Evolutionary conservation across 2,113 vertebrate species (phyloP).

Genomic region (Maccullochella peelii): DNA sequence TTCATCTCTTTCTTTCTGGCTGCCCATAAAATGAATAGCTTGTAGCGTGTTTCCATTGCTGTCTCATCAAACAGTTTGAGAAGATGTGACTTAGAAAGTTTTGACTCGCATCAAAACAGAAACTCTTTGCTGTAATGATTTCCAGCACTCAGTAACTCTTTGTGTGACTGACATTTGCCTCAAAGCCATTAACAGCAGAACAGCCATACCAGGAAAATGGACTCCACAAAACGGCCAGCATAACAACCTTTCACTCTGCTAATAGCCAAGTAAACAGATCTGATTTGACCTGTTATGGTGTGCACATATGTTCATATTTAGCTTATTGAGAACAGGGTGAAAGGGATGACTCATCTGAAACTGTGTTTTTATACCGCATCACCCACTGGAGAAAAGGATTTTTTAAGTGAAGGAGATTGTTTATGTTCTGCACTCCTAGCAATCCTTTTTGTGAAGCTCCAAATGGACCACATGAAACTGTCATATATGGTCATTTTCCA

Average conservation of each 20-base stretch:
- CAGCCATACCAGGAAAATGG: neutral
- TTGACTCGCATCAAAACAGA: neutral
- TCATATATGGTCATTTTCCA: neutral
- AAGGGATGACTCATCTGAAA: neutral
- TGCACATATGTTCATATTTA: neutral
- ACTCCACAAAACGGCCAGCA: neutral
- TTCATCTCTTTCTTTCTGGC: neutral
- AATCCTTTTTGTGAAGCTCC: neutral
- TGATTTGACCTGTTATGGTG: neutral
- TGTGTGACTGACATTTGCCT: conserved; percentile 1
- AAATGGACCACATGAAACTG: neutral
- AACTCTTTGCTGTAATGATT: neutral
- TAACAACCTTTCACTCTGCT: conserved; percentile 10
- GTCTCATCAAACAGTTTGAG: neutral
- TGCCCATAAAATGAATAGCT: neutral
- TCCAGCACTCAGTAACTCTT: neutral
- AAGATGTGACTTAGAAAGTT: neutral
- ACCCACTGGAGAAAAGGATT: neutral
- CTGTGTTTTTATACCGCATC: neutral
- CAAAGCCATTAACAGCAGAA: neutral
- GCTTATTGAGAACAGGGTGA: neutral
- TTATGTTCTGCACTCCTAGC: neutral
- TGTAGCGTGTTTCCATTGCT: neutral
- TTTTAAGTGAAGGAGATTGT: neutral
- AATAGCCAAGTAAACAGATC: neutral